Evolutionary conservation across 2,113 vertebrate species (phyloP).

Genomic region (western clawed frog (Xenopus tropicalis)): UCB_Xtro_10.0 CM004449.2:111424001-111424500

Average conservation of each 20-base stretch:
- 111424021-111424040: slow-evolving; percentile 11
- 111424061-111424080: slow-evolving; percentile 10
- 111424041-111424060: slow-evolving; percentile 30
- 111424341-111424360: slow-evolving; percentile 24
- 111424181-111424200: slow-evolving; percentile 54
- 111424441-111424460: slow-evolving; percentile 18
- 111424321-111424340: slow-evolving; percentile 22
- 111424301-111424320: slow-evolving; percentile 22
- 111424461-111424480: slow-evolving; percentile 8
- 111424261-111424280: slow-evolving; percentile 46
- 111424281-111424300: slow-evolving; percentile 40
- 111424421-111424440: neutral
- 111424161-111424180: slow-evolving; percentile 56
- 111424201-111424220: slow-evolving; percentile 56
- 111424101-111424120: slow-evolving; percentile 21
- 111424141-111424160: slow-evolving; percentile 56
- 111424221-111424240: slow-evolving; percentile 53
- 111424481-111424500: slow-evolving; percentile 14
- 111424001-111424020: slow-evolving; percentile 18
- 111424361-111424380: slow-evolving; percentile 26
- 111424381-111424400: slow-evolving; percentile 32
- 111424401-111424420: slow-evolving; percentile 28
- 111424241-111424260: slow-evolving; percentile 43
- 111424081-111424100: slow-evolving; percentile 25
- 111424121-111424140: slow-evolving; percentile 48